phyloP scores from a whole-genome alignment of 1,140 invertebrate species.

The Tribolium madens region DNA sequence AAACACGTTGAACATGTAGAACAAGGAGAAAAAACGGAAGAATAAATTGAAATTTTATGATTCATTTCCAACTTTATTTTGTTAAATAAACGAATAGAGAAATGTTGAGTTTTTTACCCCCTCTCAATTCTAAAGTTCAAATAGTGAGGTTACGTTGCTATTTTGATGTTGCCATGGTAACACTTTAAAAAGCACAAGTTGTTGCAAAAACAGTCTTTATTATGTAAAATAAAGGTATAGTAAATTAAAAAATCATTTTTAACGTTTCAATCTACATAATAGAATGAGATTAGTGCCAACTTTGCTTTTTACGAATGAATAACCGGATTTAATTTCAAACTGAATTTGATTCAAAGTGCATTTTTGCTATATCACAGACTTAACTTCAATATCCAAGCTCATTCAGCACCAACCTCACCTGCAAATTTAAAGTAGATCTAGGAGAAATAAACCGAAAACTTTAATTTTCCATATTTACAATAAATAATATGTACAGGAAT shows the following conservation, averaged over 20 bases:
- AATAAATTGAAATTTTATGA: too few species aligned
- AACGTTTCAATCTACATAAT: background rate
- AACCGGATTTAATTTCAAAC: background rate
- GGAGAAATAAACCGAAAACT: background rate
- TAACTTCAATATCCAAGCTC: background rate
- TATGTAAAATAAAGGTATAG: conserved; percentile 18
- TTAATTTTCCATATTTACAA: conserved; percentile 22
- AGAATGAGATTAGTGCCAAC: conserved; percentile 22
- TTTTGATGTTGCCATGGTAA: too few species aligned
- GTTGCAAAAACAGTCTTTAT: conserved; percentile 27
- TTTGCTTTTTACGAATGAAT: background rate
- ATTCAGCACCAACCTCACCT: conserved; percentile 23
- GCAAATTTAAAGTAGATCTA: background rate
- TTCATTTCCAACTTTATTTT: too few species aligned
- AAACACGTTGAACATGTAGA: background rate
- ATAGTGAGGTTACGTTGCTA: too few species aligned
- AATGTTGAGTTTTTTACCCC: too few species aligned
- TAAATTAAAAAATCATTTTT: background rate
- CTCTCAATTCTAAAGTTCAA: too few species aligned
- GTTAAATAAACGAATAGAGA: too few species aligned
- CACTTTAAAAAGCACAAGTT: background rate
- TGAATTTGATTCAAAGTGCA: background rate
- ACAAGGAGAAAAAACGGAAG: background rate
- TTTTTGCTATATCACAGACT: conserved; percentile 21
- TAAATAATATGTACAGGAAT: conserved; percentile 35